Base-by-base conservation (phyloP, 1,140 invertebrate genomes). In the Drosophila nigrodunni region DNA sequence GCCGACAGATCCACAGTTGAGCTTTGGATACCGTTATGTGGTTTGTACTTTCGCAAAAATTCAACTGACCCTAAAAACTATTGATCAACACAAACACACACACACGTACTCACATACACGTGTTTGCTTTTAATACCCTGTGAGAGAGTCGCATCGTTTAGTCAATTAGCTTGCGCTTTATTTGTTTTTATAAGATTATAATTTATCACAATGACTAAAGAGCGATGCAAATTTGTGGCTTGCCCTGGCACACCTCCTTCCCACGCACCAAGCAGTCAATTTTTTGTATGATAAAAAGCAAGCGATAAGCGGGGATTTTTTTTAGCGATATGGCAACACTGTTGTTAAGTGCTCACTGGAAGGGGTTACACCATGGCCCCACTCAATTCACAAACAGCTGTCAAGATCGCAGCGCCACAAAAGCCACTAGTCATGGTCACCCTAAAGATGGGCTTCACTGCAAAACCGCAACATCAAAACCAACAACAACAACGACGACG, bases 291-390 rank as follows among this genome's bases (percentile, higher is more conserved):
- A 74, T 74, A 74, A 74, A 74, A 57, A 55, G n/a, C n/a, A 18
- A 70, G 55, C 62, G 66, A 74, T 70, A 70, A 74, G 66, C 37
- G 7, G 0, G 41, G 15, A 18, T 11, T 52, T 50, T 52, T 50
- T 70, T 57, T 61, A 69, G 47, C 58, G 67, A 62, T 74, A 70
- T 52, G 66, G 66, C 58, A 70, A 69, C 58, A 49, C 37, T 70
- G 35, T 10, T 60, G 55, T 30, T 30, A 30, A 30, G 25, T 30
- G 25, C 25, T 6, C 25, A 30, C 25, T 30, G 44, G 43, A 37
- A 43, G 15, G 37, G 46, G 44, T 66, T 35, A 39, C 35, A 55
- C 39, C 37, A 39, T 55, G 34, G 34, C 35, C 4, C 37, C 41
- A 9, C 30, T 15, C 55, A 25, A 0, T 2, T 25, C 47, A 52